These are phyloP conservation scores for Drosophila tripunctata DNA, from an alignment of 2,888 invertebrate genomes.

Conservation along the genomic window DNA sequence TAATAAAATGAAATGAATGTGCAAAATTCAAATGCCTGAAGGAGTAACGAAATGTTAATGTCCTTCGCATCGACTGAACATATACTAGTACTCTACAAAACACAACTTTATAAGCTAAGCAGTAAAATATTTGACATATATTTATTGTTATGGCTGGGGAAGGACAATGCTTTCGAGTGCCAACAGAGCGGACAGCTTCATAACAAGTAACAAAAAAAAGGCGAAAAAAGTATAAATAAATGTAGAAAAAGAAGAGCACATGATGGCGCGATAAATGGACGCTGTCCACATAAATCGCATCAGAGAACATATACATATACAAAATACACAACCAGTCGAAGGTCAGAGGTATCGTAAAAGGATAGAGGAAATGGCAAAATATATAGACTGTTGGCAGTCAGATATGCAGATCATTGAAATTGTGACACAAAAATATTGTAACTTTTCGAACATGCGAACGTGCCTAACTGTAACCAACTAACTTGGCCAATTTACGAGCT, in stretches of 20 bases:
- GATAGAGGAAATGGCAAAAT: slow-evolving; percentile 18
- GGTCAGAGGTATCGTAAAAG: slow-evolving; percentile 19
- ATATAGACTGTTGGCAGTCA: slow-evolving; percentile 11
- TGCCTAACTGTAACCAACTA: slow-evolving; percentile 56
- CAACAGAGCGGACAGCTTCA: slow-evolving; percentile 7
- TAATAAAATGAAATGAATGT: slow-evolving; percentile 31
- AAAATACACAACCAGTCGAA: slow-evolving; percentile 22
- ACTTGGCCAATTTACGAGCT: slow-evolving; percentile 62
- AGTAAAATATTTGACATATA: slow-evolving; percentile 70
- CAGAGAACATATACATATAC: slow-evolving; percentile 14
- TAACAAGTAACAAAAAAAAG: not conserved
- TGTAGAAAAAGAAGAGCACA: slow-evolving; percentile 31
- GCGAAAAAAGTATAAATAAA: not conserved
- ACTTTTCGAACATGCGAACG: slow-evolving; percentile 52
- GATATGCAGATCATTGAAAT: slow-evolving; percentile 69
- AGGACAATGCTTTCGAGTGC: slow-evolving; percentile 8
- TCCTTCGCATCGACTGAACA: slow-evolving; percentile 31
- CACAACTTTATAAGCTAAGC: slow-evolving; percentile 13
- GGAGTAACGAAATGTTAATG: slow-evolving; percentile 39
- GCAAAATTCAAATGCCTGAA: slow-evolving; percentile 25
- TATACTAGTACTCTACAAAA: slow-evolving; percentile 32
- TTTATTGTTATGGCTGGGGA: slow-evolving; percentile 53
- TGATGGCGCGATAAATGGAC: slow-evolving; percentile 72
- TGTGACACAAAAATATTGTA: slow-evolving; percentile 42
- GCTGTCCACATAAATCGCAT: slow-evolving; percentile 61